Conservation (phyloP, 2,113 vertebrate species). For the Pandion haliaetus region DNA sequence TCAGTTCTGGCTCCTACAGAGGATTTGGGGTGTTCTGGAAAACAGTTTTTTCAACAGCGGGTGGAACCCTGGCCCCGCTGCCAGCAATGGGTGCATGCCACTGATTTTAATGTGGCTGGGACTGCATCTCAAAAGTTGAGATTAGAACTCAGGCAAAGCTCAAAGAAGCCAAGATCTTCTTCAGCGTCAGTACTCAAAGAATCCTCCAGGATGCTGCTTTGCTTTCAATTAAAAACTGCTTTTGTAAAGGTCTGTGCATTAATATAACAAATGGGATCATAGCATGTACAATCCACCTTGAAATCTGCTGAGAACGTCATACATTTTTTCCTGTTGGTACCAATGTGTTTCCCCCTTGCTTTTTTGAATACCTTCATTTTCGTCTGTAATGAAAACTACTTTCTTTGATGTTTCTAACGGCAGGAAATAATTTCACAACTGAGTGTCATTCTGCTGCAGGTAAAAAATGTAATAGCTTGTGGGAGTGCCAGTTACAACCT, state of each 20-base stretch:
- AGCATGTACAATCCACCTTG: not conserved
- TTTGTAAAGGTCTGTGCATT: not conserved
- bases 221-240: not conserved
- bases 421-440: conserved; percentile 52
- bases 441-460: conserved; percentile 21
- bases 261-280: not conserved
- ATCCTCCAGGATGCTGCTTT: not conserved
- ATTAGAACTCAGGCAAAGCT: not conserved
- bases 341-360: conserved; percentile 3
- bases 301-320: not conserved
- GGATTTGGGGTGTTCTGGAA: not conserved
- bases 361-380: not conserved
- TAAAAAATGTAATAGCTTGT: conserved; percentile 22
- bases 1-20: not conserved
- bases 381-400: not conserved
- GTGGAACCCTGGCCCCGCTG: not conserved
- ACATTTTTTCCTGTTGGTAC: conserved; percentile 6
- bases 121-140: not conserved
- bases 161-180: not conserved
- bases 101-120: not conserved
- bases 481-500: conserved; percentile 5
- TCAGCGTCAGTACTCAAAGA: not conserved
- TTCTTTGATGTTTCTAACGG: conserved; percentile 46
- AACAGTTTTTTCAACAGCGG: not conserved
- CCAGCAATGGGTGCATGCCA: not conserved